These are phyloP conservation scores for Oostethus manadensis DNA, from an alignment of 2,113 vertebrate genomes.

Conservation along the genomic window DNA sequence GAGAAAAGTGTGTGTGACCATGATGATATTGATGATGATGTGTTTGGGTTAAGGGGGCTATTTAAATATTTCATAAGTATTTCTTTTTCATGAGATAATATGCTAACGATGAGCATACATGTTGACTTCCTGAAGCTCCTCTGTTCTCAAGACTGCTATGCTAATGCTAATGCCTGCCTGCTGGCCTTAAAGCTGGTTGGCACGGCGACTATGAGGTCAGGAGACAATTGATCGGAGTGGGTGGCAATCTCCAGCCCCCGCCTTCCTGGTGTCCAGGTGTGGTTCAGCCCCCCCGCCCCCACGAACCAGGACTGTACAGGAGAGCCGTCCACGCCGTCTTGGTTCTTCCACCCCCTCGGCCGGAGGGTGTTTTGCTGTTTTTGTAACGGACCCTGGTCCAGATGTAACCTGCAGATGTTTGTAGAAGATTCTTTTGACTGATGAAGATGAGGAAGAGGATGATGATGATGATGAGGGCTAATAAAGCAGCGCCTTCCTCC, in stretches of 20 bases:
- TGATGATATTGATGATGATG: constrained; percentile 44
- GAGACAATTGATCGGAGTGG: not conserved
- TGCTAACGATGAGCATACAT: constrained; percentile 20
- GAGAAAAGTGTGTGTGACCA: constrained; percentile 52
- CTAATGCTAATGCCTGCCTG: constrained; percentile 36
- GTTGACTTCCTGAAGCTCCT: constrained; percentile 31
- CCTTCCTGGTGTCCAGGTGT: too few relatives aligned
- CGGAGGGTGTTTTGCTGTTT: constrained; percentile 44
- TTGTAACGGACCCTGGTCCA: constrained; percentile 58
- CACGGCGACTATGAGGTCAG: constrained; percentile 9
- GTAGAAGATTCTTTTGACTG: constrained; percentile 65
- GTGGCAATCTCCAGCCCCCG: too few relatives aligned
- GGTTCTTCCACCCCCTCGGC: constrained; percentile 15
- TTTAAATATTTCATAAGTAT: constrained; percentile 64
- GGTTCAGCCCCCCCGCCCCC: too few relatives aligned
- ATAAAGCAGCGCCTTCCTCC: constrained; percentile 68
- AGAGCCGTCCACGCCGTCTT: not conserved
- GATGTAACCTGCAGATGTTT: constrained; percentile 67
- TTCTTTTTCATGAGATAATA: constrained; percentile 52
- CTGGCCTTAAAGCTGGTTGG: not conserved
- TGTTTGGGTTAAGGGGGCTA: constrained; percentile 57
- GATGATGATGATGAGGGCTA: constrained; percentile 57
- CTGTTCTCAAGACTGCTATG: constrained; percentile 67
- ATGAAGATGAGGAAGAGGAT: constrained; percentile 39
- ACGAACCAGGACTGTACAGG: not conserved